Base-by-base conservation (phyloP, 2,797 vertebrate genomes). In the Sebastes vulpes region DNA sequence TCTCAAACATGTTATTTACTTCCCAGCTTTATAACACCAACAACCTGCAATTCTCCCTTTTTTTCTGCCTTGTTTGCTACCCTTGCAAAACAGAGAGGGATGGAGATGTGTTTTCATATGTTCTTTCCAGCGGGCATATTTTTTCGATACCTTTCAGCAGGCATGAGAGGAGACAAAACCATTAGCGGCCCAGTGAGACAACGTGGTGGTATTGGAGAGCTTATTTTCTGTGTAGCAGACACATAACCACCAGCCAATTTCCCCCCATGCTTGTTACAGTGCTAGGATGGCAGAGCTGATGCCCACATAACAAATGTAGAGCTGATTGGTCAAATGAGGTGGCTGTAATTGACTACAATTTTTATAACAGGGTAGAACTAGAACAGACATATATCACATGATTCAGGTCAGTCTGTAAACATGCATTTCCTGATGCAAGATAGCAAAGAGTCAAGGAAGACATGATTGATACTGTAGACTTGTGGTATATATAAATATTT, bases 141-240 rank as follows among this genome's bases (percentile, higher is more conserved):
- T 86, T 86, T 68, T 63, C 59, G 65, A 72, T 75, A 69, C 70
- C 73, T 87, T 79, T 89, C 57, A 86, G 76, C 73, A 54, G 73
- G 74, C 56, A 11, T 75, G 69, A 83, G 50, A 81, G 75, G 71
- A 81, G 42, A 74, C 63, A 73, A 81, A 29, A 81, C 78, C 89
- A 90, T 91, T 89, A 89, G 83, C 78, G 72, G 81, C 69, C 77
- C 78, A 9, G 67, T 46, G 84, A 85, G 87, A 89, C 74, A 87
- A 81, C 8, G n/a, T n/a, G 65, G 60, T 56, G 61, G 46, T 75
- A 77, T 52, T 50, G 57, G 74, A 81, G 82, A 79, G 85, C 74
- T 91, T 76, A 67, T 88, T 88, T 91, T 85, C 82, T 75, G 72
- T 68, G 72, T 4, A 66, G 76, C 57, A 75, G n/a, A 52, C 75